A percentile compares a stretch with the other conserved stretches of the same genome.
These are phyloP conservation scores for Chaetura pelagica DNA, from an alignment of 2,113 vertebrate genomes.

Conservation along the genomic window DNA sequence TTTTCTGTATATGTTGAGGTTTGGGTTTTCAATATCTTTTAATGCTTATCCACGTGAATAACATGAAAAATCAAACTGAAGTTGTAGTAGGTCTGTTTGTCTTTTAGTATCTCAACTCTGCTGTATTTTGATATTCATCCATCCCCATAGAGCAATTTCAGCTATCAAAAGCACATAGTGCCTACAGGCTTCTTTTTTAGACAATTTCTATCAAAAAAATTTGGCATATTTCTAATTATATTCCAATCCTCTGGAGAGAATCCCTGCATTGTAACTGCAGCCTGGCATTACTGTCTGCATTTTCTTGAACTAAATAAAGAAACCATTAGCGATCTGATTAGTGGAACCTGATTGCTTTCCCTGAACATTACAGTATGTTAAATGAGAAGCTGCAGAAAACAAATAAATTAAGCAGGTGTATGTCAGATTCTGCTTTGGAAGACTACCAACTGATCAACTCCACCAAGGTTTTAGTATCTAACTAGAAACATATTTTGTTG, in stretches of 20 bases:
- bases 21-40: neutral
- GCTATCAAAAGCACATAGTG: neutral
- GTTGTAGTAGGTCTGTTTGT: neutral
- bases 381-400: conserved; percentile 54
- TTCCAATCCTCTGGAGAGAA: neutral
- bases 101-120: neutral
- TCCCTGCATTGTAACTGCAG: neutral
- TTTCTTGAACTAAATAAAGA: conserved; percentile 58
- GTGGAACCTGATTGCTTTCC: conserved; percentile 41
- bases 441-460: conserved; percentile 60
- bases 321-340: conserved; percentile 53
- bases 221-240: conserved; percentile 35
- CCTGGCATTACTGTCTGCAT: conserved; percentile 9
- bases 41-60: neutral
- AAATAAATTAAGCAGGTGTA: conserved; percentile 71
- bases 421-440: conserved; percentile 47
- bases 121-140: conserved; percentile 8
- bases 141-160: neutral
- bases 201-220: neutral
- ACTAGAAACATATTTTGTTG: conserved; percentile 77
- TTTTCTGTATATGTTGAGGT: neutral
- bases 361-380: conserved; percentile 46
- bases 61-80: neutral
- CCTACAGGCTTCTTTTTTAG: neutral
- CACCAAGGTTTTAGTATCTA: conserved; percentile 74